Base-by-base conservation (phyloP, 2,797 vertebrate genomes). In the Eutrigla gurnardus region DNA sequence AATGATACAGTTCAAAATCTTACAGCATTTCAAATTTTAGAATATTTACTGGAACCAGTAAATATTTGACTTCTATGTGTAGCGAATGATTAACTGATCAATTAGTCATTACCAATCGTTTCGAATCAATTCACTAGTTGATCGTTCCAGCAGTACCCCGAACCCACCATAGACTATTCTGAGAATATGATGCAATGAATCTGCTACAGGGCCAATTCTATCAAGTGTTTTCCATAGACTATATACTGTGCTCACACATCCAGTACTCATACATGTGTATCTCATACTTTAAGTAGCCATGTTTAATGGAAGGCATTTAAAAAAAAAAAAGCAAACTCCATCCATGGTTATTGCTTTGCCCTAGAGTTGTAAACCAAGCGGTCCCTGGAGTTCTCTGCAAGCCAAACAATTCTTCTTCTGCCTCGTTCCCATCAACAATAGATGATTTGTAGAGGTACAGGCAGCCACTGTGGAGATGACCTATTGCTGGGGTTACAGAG, bases 381-480 rank as follows among this genome's bases (percentile, higher is more conserved):
- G 5, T 73, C 63, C 70, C 33, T 32, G 40, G 32, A 60, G 77
- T 74, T 66, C 58, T 61, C 36, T 69, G 61, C 69, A 35, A 73
- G 36, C 12, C 64, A 46, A 78, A 59, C 25, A 25, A 25, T 25
- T 25, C 25, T 55, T 43, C 43, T 64, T 53, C 63, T 52, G 66
- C 77, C 60, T 82, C 78, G 69, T 73, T 84, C 43, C 53, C 75
- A 70, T 69, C 58, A 77, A 77, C 70, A 72, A 50, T 33, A 68
- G 86, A 80, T 85, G 81, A 81, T 81, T 72, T 87, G 78, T 64
- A 64, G 74, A 66, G 80, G 62, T 36, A 35, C 65, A 64, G 54
- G n/a, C 42, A 55, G 25, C 66, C 37, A n/a, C 68, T 14, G 9
- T 4, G 55, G 69, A 70, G 49, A 59, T 35, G 55, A 45, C 37